Evolutionary conservation across 2,113 vertebrate species (phyloP).

Genomic region (Ageneiosus marmoratus): DNA sequence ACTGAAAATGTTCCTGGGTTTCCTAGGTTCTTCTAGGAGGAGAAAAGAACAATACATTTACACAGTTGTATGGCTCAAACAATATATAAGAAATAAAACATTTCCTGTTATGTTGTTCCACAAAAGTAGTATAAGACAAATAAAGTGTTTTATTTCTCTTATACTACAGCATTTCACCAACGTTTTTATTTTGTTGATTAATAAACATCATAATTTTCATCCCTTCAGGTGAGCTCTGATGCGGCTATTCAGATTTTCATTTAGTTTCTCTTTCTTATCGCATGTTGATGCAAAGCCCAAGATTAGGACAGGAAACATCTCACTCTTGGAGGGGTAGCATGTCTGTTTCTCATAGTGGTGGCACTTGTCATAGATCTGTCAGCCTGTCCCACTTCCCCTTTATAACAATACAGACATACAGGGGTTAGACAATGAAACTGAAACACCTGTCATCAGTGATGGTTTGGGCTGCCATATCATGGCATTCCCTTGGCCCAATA

Average conservation of each 20-base stretch:
- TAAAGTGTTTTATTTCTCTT: neutral
- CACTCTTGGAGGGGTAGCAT: neutral
- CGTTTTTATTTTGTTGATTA: no score
- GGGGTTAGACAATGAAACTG: no score
- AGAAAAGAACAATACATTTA: neutral
- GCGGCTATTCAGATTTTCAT: neutral
- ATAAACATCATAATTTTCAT: no score
- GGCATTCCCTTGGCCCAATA: no score
- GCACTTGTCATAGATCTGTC: neutral
- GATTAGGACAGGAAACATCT: neutral
- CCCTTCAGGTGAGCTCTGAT: neutral
- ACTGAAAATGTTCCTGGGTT: neutral
- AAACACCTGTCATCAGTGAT: no score
- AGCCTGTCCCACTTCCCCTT: neutral
- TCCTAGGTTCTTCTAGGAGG: neutral
- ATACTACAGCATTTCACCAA: no score
- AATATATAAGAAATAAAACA: no score
- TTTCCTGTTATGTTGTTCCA: no score
- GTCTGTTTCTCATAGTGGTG: neutral
- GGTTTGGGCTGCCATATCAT: no score
- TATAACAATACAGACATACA: neutral
- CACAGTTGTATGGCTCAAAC: no score
- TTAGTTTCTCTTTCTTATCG: neutral
- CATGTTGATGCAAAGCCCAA: neutral
- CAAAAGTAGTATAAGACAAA: no score